Evolutionary conservation across 2,797 vertebrate species (phyloP).

Genomic region (Potorous gilbertii): DNA sequence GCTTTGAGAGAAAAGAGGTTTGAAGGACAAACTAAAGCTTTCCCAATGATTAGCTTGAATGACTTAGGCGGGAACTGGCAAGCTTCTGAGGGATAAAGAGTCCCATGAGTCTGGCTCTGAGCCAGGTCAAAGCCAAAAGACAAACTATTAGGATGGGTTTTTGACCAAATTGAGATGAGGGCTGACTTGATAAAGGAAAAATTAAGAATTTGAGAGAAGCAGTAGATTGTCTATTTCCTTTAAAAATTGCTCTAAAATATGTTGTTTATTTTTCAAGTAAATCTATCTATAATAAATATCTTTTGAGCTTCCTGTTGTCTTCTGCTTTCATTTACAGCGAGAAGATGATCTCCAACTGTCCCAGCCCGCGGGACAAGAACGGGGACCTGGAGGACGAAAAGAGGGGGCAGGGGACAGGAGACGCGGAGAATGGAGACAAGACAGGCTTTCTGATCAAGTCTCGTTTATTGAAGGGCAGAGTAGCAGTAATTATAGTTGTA

Average conservation of each 20-base stretch:
- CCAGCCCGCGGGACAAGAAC: too few species aligned
- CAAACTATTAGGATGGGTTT: not conserved
- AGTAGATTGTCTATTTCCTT: not conserved
- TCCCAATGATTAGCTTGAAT: conserved; percentile 9
- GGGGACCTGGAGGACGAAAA: too few species aligned
- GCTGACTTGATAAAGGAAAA: not conserved
- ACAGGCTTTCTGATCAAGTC: too few species aligned
- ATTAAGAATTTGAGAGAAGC: not conserved
- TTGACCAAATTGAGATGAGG: not conserved
- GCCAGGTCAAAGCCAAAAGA: not conserved
- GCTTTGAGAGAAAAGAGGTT: conserved; percentile 5
- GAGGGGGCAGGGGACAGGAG: too few species aligned
- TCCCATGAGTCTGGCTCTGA: not conserved
- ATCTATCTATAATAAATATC: not conserved
- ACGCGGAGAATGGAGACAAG: too few species aligned
- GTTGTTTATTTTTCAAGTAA: not conserved
- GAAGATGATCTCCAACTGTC: not conserved
- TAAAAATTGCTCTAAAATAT: not conserved
- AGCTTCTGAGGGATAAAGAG: not conserved
- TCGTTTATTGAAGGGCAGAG: too few species aligned
- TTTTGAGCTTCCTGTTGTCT: not conserved
- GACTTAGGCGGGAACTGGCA: not conserved
- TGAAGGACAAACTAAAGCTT: conserved; percentile 22
- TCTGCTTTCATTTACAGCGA: not conserved
- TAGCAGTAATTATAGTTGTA: too few species aligned